Percentiles rank a stretch among this genome's conserved stretches.
Evolutionary conservation across 2,113 vertebrate species (phyloP).

Genomic region (Gopherus flavomarginatus): DNA sequence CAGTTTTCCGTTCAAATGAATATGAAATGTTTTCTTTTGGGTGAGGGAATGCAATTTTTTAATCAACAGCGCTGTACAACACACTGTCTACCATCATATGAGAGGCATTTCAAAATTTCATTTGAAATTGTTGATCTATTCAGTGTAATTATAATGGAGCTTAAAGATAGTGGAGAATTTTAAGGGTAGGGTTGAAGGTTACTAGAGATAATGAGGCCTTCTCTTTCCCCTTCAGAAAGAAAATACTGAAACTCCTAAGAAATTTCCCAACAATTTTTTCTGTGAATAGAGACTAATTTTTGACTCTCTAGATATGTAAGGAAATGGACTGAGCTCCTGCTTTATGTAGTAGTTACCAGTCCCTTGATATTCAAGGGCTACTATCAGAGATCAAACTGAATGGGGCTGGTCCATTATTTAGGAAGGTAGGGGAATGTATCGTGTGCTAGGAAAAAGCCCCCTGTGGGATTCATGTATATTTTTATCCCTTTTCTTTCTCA

Average conservation of each 20-base stretch:
- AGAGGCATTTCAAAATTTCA: neutral
- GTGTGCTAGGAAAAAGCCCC: conserved; percentile 37
- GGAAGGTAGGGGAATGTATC: neutral
- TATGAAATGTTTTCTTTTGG: neutral
- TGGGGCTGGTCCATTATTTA: neutral
- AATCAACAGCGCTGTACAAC: neutral
- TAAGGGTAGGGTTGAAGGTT: neutral
- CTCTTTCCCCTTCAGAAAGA: neutral
- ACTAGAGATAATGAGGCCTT: too few species aligned
- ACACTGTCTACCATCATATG: neutral
- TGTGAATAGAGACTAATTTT: neutral
- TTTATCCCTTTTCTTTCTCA: conserved; percentile 69
- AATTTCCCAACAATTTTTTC: neutral
- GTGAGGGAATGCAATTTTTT: neutral
- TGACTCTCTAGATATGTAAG: neutral
- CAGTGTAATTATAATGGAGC: neutral
- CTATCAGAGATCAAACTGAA: conserved; percentile 1
- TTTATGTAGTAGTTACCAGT: neutral
- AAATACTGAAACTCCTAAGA: neutral
- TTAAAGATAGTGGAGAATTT: neutral
- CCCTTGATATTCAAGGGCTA: neutral
- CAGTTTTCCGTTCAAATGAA: neutral
- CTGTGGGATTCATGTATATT: conserved; percentile 67
- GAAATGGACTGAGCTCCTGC: neutral
- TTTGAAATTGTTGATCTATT: neutral